phyloP scores from a whole-genome alignment of 2,113 vertebrate genomes.

The Alouatta palliata region DNA sequence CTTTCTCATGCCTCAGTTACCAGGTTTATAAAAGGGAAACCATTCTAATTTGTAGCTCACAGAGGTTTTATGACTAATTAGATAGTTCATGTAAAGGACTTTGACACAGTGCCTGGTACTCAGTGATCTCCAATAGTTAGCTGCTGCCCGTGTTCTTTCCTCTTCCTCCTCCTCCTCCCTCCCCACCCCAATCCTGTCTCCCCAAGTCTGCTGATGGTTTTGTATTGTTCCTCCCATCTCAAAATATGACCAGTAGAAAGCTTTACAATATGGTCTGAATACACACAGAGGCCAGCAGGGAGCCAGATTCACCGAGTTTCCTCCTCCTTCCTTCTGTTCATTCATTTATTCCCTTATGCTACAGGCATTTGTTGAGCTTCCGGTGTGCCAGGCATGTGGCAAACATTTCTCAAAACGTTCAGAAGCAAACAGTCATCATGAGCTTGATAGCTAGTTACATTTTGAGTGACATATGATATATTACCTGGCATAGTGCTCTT shows the following conservation, averaged over 20 bases:
- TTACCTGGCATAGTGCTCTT: neutral
- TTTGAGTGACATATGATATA: neutral
- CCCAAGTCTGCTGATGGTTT: neutral
- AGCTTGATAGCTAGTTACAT: neutral
- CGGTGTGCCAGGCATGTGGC: neutral
- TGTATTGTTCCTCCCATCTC: neutral
- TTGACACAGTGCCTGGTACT: accelerated
- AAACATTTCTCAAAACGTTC: neutral
- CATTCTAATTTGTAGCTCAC: neutral
- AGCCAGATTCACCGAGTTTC: neutral
- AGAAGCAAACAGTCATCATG: neutral
- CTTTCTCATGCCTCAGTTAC: neutral
- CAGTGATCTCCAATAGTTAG: neutral
- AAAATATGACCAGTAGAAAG: neutral
- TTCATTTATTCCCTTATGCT: neutral
- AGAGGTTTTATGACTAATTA: neutral
- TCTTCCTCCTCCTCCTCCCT: neutral
- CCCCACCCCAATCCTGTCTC: neutral
- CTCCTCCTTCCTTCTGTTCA: neutral
- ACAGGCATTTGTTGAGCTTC: neutral
- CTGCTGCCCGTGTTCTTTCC: accelerated
- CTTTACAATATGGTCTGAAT: neutral
- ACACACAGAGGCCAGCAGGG: neutral
- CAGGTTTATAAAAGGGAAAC: neutral
- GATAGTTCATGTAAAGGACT: accelerated